Evolutionary conservation across 1,140 invertebrate genomes (phyloP), one percentile per base, ranked within the genome.

Genomic region (Yoshiicerus persimilis): DNA sequence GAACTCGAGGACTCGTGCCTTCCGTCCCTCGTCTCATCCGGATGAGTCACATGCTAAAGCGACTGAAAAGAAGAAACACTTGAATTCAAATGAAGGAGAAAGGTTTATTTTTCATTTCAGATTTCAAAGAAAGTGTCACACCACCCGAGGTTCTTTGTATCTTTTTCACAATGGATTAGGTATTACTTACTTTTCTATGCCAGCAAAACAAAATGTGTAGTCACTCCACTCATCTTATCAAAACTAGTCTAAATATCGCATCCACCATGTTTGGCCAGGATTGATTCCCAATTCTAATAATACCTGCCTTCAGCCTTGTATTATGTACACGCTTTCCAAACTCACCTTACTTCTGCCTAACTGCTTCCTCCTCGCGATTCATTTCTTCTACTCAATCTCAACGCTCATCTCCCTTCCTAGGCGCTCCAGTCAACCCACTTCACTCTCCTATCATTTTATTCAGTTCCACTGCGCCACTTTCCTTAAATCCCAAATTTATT

Each of bases 41-140:
- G 64, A 70, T 70, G 64, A 70, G 64, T 70, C 64, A 70, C 64
- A 30, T 70, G 47, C n/a, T 56, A 56, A 56, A 56, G 47, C 47
- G 47, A 23, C 8, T 23, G 56, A 64, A 86, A 86, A 86, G 47
- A 64, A 64, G 34, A 86, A 62, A 34, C n/a, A n/a, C 30, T 64
- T 62, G 66, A 38, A 87, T 87, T 87, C 75, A 87, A 87, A 87
- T 87, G 86, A 87, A 75, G 66, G 86, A 39, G 66, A 39, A 87
- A 87, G 36, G 86, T 87, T 87, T 87, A 87, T 87, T 87, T 87
- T 87, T 87, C 86, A 87, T 77, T 87, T 77, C 64, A 39, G 47
- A 27, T 87, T 70, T 87, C 86, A 87, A 87, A 87, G 66, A 77
- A 75, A 75, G 66, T 87, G 86, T 87, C 86, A 87, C 64, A 87